phyloP scores from a whole-genome alignment of 2,797 vertebrate species.

The Sebastes paucispinis region DNA sequence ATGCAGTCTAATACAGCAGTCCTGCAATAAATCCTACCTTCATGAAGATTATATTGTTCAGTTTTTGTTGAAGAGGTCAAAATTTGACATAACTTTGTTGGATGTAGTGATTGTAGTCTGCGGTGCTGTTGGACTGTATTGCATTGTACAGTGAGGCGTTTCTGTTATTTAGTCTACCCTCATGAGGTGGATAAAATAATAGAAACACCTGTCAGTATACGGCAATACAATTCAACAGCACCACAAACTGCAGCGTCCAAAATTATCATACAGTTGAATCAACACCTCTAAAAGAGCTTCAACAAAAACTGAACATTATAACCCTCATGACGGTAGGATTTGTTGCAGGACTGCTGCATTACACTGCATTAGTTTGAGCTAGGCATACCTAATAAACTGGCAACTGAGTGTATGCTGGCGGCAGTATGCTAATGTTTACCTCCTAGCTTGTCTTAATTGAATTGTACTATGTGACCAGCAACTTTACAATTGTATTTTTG shows the following conservation, averaged over 20 bases:
- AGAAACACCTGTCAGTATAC: not conserved
- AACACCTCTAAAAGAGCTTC: not conserved
- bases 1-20: not conserved
- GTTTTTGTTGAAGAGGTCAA: not conserved
- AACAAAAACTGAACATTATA: not conserved
- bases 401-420: not conserved
- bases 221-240: not conserved
- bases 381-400: not conserved
- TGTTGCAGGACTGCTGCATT: not conserved
- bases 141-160: not conserved
- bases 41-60: not conserved
- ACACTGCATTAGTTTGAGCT: not conserved
- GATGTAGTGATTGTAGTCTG: not conserved
- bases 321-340: not conserved
- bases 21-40: not conserved
- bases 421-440: not conserved
- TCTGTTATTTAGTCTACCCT: not conserved
- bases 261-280: not conserved
- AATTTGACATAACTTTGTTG: not conserved
- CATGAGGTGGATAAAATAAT: not conserved
- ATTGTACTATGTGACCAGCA: not conserved
- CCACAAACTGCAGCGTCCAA: not conserved
- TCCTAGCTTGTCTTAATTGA: not conserved
- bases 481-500: not conserved
- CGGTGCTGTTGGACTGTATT: not conserved